phyloP scores from a whole-genome alignment of 2,888 invertebrate genomes.

The Azorinus chamasolen region DNA sequence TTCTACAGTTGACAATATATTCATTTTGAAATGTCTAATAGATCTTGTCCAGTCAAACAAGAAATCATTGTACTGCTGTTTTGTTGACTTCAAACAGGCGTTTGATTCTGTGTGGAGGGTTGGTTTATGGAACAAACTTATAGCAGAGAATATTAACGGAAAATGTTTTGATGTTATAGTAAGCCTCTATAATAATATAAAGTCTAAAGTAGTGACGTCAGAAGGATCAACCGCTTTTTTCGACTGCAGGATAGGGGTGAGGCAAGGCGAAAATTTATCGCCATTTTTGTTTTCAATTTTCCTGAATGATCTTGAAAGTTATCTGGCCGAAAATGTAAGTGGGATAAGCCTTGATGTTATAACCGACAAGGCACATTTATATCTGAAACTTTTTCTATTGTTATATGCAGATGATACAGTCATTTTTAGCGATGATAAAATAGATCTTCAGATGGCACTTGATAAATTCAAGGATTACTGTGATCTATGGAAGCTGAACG shows the following conservation, averaged over 20 bases:
- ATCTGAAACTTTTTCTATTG: slow-evolving; percentile 17
- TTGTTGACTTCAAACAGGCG: slow-evolving; percentile 10
- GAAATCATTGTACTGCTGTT: slow-evolving; percentile 13
- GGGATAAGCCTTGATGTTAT: neutral
- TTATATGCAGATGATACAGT: slow-evolving; percentile 25
- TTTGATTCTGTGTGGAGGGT: slow-evolving; percentile 7
- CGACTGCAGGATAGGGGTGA: neutral
- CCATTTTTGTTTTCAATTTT: slow-evolving; percentile 14
- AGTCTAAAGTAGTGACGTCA: slow-evolving; percentile 4
- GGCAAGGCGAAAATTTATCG: slow-evolving; percentile 21
- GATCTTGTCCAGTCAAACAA: slow-evolving; percentile 8
- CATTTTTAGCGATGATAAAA: neutral
- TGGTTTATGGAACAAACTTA: slow-evolving; percentile 14
- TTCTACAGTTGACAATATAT: slow-evolving; percentile 16
- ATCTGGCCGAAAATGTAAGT: neutral
- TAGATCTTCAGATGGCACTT: neutral
- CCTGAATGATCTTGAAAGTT: slow-evolving; percentile 20
- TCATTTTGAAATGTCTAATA: slow-evolving; percentile 19
- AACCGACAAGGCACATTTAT: neutral
- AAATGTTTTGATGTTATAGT: slow-evolving; percentile 16
- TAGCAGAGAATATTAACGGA: slow-evolving; percentile 18
- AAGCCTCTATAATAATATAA: slow-evolving; percentile 20
- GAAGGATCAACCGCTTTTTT: slow-evolving; percentile 2
- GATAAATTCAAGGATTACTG: slow-evolving; percentile 15
- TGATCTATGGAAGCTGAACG: slow-evolving; percentile 8